These are phyloP conservation scores for Beris chalybata DNA, from an alignment of 2,888 invertebrate genomes.

Conservation along the genomic window DNA sequence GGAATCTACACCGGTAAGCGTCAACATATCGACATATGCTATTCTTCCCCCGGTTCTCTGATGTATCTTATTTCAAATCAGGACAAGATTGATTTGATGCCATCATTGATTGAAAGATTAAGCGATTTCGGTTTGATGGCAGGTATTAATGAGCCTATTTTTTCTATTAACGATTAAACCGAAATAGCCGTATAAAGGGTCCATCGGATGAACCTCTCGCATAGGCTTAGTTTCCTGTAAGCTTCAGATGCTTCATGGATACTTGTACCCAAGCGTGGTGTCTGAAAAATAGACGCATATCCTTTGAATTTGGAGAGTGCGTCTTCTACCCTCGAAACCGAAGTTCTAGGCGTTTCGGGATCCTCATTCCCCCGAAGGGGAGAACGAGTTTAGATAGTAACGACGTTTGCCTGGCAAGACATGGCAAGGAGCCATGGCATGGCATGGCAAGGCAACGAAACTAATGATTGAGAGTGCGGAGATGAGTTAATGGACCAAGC, in stretches of 20 bases:
- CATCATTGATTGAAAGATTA: conserved; percentile 41
- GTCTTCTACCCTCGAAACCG: too few relatives aligned
- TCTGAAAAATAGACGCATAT: too few relatives aligned
- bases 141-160: conserved; percentile 39
- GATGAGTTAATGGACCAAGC: conserved; percentile 32
- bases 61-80: conserved; percentile 29
- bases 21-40: neutral
- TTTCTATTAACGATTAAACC: conserved; percentile 22
- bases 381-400: neutral
- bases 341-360: too few relatives aligned
- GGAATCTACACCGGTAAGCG: neutral
- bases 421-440: neutral
- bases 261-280: too few relatives aligned
- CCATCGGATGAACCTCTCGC: too few relatives aligned
- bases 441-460: neutral
- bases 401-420: neutral
- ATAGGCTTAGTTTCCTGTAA: too few relatives aligned
- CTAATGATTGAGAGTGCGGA: conserved; percentile 23
- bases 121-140: conserved; percentile 38
- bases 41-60: neutral
- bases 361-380: too few relatives aligned
- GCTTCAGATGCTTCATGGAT: too few relatives aligned
- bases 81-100: conserved; percentile 39
- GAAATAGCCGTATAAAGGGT: neutral
- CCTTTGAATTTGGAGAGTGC: too few relatives aligned